phyloP scores from a whole-genome alignment of 1,140 invertebrate species.

The Grapholita molesta region DNA sequence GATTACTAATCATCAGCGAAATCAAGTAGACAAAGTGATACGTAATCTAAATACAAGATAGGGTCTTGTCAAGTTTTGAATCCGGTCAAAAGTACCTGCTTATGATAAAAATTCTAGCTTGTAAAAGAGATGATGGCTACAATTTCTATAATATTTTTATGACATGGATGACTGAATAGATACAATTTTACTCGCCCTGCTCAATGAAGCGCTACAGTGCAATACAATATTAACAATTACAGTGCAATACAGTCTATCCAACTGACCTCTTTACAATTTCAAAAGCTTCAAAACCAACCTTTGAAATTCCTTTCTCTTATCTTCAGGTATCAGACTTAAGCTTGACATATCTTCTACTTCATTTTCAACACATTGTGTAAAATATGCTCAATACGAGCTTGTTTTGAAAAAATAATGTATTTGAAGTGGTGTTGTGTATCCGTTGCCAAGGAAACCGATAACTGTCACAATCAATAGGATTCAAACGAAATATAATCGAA shows the following conservation, averaged over 20 bases:
- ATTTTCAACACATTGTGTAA: conserved; percentile 46
- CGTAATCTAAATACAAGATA: too few species aligned
- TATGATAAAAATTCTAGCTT: too few species aligned
- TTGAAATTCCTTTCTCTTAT: conserved; percentile 67
- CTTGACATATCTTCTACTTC: conserved; percentile 61
- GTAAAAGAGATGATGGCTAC: too few species aligned
- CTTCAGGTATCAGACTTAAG: conserved; percentile 68
- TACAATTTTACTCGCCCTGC: not conserved
- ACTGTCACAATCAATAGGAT: conserved; percentile 15
- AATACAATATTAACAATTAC: not conserved
- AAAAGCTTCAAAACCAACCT: conserved; percentile 64
- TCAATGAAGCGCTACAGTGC: not conserved
- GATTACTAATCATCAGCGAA: too few species aligned
- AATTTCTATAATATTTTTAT: too few species aligned
- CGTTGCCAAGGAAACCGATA: conserved; percentile 45
- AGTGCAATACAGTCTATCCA: not conserved
- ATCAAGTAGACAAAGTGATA: too few species aligned
- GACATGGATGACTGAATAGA: not conserved
- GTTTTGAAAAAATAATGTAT: conserved; percentile 3
- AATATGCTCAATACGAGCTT: conserved; percentile 32
- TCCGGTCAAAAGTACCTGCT: too few species aligned
- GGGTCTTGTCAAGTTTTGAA: too few species aligned
- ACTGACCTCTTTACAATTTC: not conserved
- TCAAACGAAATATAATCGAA: not conserved
- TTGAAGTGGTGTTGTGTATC: conserved; percentile 33